Base-by-base conservation (phyloP, 2,113 vertebrate genomes). In the Tenrec ecaudatus region DNA sequence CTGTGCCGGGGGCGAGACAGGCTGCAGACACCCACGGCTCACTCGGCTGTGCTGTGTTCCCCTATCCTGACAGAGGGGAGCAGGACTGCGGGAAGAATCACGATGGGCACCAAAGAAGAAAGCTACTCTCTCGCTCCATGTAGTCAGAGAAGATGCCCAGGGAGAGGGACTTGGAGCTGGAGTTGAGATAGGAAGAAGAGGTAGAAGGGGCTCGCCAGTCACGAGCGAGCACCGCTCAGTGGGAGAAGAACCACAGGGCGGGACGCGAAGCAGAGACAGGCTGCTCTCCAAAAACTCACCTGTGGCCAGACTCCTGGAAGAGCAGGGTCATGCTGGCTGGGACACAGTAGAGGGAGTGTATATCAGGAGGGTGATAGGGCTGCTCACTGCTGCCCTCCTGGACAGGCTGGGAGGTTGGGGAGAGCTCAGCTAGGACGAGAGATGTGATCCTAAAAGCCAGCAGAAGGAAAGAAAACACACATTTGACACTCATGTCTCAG, bases 301-400 rank as follows among this genome's bases (percentile, higher is more conserved):
- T 99, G 96, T 99, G 99, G 91, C 98, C 98, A 91, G 98, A 98
- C 31, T 99, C 99, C 96, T 98, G 97, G 96, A 99, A 99, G 84
- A 99, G 98, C 22, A 98, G 98, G 76, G 98, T 95, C 97, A 99
- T 97, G 92, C 98, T 98, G 89, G 98, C 85, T 43, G 99, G 98
- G 89, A 99, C 98, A 5, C 98, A 98, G 95, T 99, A 99, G 36
- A 99, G 98, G 0, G 97, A 93, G 58, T 98, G 98, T 96, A 99
- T 99, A 96, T 99, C 99, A 95, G 99, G 99, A 94, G 99, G 98
- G 19, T 95, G 98, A 97, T 99, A 99, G 0, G 4, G 93, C 73
- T 97, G 96, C 66, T 98, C 99, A 94, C 92, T 97, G 33, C 98
- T 98, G 86, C 93, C 98, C 89, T 88, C 92, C 75, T 97, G 98